Base-by-base conservation (phyloP, 2,113 vertebrate genomes). In the Indicator maculatus region DNA sequence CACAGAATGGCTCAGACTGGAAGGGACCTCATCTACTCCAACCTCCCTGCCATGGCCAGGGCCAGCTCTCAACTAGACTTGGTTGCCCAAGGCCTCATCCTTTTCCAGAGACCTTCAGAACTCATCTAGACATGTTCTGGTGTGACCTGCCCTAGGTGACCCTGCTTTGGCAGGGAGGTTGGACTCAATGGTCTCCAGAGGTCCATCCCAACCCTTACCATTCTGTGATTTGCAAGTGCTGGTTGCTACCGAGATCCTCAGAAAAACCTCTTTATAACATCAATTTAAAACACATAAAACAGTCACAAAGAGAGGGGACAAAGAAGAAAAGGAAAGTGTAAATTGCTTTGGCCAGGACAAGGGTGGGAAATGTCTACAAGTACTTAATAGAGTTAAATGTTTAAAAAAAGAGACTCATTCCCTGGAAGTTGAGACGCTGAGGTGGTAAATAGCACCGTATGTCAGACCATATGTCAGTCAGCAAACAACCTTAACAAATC, bases 401-500 rank as follows among this genome's bases (percentile, higher is more conserved):
- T 87, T 53, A 59, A 93, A 91, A 91, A 65, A 90, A 92, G 56
- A 89, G 65, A 79, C 69, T 44, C 1, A 45, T 39, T 85, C 55
- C 90, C 60, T 76, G 18, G 38, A 89, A 96, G 88, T 95, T 93
- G 59, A 73, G 92, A 8, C 85, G 71, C 82, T 2, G n/a, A 79
- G 95, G 96, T 96, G 94, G 94, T 91, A 96, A 95, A 96, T n/a
- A 72, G 91, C 93, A 79, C 94, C 94, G 31, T 95, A 86, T 96
- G 96, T 56, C 96, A 88, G 4, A 23, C 93, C 96, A 93, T 93
- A 91, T 95, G 94, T 64, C 91, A 84, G 91, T 87, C 89, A 96
- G 96, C 84, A 95, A 95, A 96, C 86, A 92, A 59, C 83, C 83
- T 70, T 30, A 47, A 33, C 56, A 83, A 91, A 71, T 24, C 89